Percentiles rank a stretch among this genome's conserved stretches.
Conservation (phyloP, 2,888 invertebrate genomes). For the Boloria selene region DNA sequence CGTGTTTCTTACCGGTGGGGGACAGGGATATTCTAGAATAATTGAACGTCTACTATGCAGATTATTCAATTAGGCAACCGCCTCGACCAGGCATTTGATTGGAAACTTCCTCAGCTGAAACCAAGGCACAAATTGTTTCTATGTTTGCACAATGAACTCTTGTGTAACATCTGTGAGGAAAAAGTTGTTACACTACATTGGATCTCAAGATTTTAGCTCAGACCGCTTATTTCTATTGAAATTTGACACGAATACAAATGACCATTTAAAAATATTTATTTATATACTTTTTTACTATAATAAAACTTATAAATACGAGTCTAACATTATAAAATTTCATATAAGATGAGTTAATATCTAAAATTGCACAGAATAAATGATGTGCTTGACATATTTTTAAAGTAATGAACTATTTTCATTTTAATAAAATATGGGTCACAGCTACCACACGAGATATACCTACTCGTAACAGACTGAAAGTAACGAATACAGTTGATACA, state of each 20-base stretch:
- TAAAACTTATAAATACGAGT: no score
- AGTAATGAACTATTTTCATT: no score
- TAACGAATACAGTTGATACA: constrained; percentile 11
- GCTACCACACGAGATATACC: no score
- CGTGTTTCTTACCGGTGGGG: constrained; percentile 39
- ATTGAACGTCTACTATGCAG: constrained; percentile 56
- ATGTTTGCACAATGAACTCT: constrained; percentile 31
- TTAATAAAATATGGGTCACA: no score
- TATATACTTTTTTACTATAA: no score
- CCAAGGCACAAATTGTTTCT: constrained; percentile 48
- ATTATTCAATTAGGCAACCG: constrained; percentile 60
- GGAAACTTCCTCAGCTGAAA: constrained; percentile 59
- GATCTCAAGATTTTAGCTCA: constrained; percentile 15
- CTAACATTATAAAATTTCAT: no score
- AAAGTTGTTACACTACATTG: neutral
- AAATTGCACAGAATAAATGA: no score
- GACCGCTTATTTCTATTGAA: neutral
- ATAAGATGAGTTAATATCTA: no score
- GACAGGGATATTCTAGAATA: constrained; percentile 45
- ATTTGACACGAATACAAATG: neutral
- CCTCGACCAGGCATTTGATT: constrained; percentile 55
- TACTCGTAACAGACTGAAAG: no score
- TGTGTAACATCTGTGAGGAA: neutral
- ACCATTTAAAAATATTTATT: no score
- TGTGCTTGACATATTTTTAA: no score